Evolutionary conservation across 2,113 vertebrate genomes (phyloP).

Genomic region (Numenius arquata): DNA sequence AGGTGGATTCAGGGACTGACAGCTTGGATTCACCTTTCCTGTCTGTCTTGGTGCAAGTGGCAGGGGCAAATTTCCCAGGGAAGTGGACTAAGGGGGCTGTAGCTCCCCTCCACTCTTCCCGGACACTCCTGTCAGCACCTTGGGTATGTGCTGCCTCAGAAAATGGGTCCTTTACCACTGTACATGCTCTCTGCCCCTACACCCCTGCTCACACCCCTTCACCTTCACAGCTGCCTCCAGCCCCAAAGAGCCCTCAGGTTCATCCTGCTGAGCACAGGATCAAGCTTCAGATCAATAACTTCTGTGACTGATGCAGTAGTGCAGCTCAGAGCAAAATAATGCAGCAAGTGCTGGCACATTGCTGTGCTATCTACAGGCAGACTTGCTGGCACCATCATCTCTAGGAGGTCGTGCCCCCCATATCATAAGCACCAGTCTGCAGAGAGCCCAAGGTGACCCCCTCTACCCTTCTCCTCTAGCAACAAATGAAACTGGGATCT

Average conservation of each 20-base stretch:
- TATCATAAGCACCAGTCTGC: not conserved
- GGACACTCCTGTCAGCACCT: not conserved
- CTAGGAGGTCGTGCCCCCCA: not conserved
- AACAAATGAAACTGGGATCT: not conserved
- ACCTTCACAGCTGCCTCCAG: not conserved
- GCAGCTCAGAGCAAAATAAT: fast-evolving
- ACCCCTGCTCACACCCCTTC: not conserved
- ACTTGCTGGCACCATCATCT: not conserved
- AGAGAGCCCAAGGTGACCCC: not conserved
- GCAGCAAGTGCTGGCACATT: not conserved
- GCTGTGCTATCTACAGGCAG: not conserved
- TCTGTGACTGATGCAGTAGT: not conserved
- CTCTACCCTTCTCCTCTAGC: not conserved
- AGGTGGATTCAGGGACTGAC: not conserved
- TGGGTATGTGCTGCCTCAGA: not conserved
- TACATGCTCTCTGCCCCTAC: not conserved
- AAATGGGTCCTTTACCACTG: not conserved
- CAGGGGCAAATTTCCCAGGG: not conserved
- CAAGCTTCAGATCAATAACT: not conserved
- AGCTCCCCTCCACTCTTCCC: not conserved
- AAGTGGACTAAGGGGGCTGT: no score
- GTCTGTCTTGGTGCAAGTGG: not conserved
- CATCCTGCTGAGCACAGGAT: not conserved
- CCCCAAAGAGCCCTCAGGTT: not conserved
- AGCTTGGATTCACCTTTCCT: not conserved